Conservation (phyloP, 2,888 invertebrate species). For the Hesperia comma region DNA sequence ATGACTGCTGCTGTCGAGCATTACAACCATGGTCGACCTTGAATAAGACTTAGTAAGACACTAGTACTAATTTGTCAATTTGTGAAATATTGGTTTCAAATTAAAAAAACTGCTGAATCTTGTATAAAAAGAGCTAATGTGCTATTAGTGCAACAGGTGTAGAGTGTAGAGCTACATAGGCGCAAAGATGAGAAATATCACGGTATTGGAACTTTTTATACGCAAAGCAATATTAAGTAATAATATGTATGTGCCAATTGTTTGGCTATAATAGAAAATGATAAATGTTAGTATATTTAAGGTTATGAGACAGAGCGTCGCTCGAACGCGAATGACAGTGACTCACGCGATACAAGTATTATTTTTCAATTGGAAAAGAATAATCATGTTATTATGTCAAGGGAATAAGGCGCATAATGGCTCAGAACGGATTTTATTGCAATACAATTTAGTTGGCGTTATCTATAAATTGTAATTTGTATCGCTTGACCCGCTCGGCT, state of each 20-base stretch:
- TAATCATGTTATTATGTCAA: slow-evolving; percentile 9
- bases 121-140: too few species aligned
- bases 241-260: background rate
- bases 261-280: slow-evolving; percentile 10
- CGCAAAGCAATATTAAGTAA: background rate
- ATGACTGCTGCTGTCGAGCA: too few species aligned
- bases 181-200: too few species aligned
- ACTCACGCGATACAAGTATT: slow-evolving; percentile 53
- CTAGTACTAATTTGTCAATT: too few species aligned
- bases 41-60: too few species aligned
- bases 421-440: background rate
- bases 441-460: slow-evolving; percentile 24
- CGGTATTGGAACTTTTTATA: background rate
- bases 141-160: too few species aligned
- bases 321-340: slow-evolving; percentile 51
- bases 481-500: slow-evolving; percentile 62
- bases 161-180: too few species aligned
- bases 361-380: slow-evolving; percentile 18
- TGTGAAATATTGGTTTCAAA: too few species aligned
- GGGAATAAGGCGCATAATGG: slow-evolving; percentile 38
- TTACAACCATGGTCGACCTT: too few species aligned
- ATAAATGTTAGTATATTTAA: slow-evolving; percentile 33
- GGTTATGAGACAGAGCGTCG: slow-evolving; percentile 38
- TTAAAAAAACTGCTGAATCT: too few species aligned
- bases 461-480: slow-evolving; percentile 66